Evolutionary conservation across 1,140 invertebrate species (phyloP).

Genomic region (Ephestia elutella): DNA sequence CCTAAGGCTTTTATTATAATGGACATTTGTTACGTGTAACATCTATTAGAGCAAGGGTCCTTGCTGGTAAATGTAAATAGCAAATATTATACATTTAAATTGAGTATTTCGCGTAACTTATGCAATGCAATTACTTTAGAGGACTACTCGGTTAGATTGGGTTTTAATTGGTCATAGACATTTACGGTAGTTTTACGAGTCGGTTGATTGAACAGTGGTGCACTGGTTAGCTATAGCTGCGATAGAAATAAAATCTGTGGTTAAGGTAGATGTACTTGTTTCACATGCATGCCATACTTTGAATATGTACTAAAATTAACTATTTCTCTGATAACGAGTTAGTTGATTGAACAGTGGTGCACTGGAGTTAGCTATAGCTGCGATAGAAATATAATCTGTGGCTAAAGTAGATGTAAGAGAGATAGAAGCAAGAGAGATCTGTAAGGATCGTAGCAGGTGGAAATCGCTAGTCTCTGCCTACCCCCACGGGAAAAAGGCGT

Average conservation of each 20-base stretch:
- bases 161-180: not conserved
- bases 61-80: conserved; percentile 44
- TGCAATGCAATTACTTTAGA: conserved; percentile 24
- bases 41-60: conserved; percentile 43
- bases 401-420: too few relatives aligned
- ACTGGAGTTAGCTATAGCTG: not conserved
- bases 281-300: not conserved
- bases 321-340: too few relatives aligned
- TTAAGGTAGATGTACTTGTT: too few relatives aligned
- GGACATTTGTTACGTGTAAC: conserved; percentile 37
- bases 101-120: conserved; percentile 46
- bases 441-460: too few relatives aligned
- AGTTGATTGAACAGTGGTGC: not conserved
- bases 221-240: not conserved
- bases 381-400: too few relatives aligned
- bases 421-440: too few relatives aligned
- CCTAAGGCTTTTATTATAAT: conserved; percentile 26
- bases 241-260: too few relatives aligned
- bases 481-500: too few relatives aligned
- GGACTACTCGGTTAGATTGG: not conserved
- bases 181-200: not conserved
- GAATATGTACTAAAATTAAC: too few relatives aligned
- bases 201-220: not conserved
- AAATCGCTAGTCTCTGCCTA: too few relatives aligned
- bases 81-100: conserved; percentile 51